phyloP scores from a whole-genome alignment of 2,797 vertebrate species.

The Oreochromis grahami region DNA sequence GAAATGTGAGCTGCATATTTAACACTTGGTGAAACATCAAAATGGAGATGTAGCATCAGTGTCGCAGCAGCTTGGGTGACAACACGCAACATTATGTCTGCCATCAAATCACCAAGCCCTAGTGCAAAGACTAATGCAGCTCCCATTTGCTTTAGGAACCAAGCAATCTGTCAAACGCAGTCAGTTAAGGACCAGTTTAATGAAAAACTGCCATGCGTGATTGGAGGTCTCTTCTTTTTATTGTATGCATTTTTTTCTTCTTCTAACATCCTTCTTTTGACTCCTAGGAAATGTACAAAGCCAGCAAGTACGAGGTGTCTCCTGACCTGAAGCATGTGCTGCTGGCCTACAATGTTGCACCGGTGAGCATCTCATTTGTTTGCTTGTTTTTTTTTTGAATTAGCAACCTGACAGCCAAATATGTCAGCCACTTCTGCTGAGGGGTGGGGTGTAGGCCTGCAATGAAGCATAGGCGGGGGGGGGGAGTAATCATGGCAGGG shows the following conservation, averaged over 20 bases:
- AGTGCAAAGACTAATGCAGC: conserved; percentile 62
- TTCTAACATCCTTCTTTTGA: background rate
- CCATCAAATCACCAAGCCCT: conserved; percentile 28
- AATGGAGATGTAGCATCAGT: background rate
- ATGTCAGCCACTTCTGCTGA: conserved; percentile 34
- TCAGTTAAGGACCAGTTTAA: conserved; percentile 57
- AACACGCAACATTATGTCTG: conserved; percentile 64
- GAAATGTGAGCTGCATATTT: conserved; percentile 24
- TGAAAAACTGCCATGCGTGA: conserved; percentile 61
- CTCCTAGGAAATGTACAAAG: conserved; percentile 89
- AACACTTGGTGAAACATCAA: background rate
- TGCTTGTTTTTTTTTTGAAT: conserved; percentile 67
- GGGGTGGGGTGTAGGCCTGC: background rate
- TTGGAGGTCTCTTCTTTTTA: conserved; percentile 43
- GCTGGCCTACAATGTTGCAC: conserved; percentile 89
- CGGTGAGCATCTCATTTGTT: conserved; percentile 80
- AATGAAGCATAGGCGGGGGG: background rate
- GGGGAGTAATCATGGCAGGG: conserved; percentile 43
- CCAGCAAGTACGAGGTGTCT: conserved; percentile 91
- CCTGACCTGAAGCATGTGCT: conserved; percentile 92
- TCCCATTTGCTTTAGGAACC: conserved; percentile 24
- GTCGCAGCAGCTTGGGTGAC: background rate
- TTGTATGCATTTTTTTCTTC: background rate
- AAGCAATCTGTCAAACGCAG: conserved; percentile 64
- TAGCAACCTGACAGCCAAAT: conserved; percentile 58